phyloP scores from a whole-genome alignment of 2,888 invertebrate genomes.

The Parnassius mnemosyne region DNA sequence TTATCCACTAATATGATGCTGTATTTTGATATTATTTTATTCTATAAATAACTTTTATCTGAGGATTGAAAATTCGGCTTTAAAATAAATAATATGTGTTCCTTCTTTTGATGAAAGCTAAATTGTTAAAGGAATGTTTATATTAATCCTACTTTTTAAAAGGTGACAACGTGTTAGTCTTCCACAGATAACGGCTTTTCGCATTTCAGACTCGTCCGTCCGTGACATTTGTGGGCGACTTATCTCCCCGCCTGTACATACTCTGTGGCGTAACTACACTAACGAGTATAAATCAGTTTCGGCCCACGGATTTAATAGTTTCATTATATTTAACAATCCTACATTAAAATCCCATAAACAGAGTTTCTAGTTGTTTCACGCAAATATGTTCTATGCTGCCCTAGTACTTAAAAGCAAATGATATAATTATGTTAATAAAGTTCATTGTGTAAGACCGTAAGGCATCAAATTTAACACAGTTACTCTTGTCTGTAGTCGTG shows the following conservation, averaged over 20 bases:
- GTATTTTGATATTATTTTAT: too few relatives aligned
- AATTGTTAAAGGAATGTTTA: too few relatives aligned
- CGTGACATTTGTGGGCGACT: slow-evolving; percentile 39
- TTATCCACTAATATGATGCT: too few relatives aligned
- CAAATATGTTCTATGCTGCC: background rate
- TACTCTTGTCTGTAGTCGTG: too few relatives aligned
- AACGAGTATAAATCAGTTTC: slow-evolving; percentile 23
- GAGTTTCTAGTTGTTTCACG: background rate
- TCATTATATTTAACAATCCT: slow-evolving; percentile 17
- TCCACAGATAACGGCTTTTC: slow-evolving; percentile 14
- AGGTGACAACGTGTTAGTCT: slow-evolving; percentile 10
- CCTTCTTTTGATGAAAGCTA: too few relatives aligned
- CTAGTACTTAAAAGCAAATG: slow-evolving; percentile 5
- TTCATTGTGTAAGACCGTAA: background rate
- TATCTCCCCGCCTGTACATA: slow-evolving; percentile 28
- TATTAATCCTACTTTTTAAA: background rate
- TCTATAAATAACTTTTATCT: too few relatives aligned
- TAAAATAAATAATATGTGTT: too few relatives aligned
- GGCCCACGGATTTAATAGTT: slow-evolving; percentile 22
- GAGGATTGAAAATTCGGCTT: too few relatives aligned
- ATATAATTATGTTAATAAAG: too few relatives aligned
- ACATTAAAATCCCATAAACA: background rate
- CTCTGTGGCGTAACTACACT: slow-evolving; percentile 22
- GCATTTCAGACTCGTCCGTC: slow-evolving; percentile 25
- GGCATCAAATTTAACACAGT: background rate